phyloP scores from a whole-genome alignment of 1,140 invertebrate species.

The Onthophagus taurus region DNA sequence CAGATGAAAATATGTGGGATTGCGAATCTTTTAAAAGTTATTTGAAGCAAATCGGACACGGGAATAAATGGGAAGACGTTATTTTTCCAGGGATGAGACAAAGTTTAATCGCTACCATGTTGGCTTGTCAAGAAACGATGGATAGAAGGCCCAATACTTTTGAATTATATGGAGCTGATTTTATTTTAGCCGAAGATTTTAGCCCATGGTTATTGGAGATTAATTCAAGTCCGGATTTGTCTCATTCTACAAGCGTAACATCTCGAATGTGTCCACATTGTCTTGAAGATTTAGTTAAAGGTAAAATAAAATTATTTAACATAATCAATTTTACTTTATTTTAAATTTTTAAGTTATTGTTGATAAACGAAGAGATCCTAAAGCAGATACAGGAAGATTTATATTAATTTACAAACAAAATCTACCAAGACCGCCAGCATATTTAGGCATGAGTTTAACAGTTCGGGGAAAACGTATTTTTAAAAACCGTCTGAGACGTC shows the following conservation, averaged over 20 bases:
- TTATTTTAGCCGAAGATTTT: slow-evolving; percentile 83
- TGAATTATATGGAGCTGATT: slow-evolving; percentile 89
- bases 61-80: slow-evolving; percentile 64
- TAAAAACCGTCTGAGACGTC: slow-evolving; percentile 15
- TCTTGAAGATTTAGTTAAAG: slow-evolving; percentile 87
- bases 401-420: slow-evolving; percentile 72
- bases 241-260: slow-evolving; percentile 79
- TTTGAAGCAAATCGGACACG: slow-evolving; percentile 60
- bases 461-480: slow-evolving; percentile 50
- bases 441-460: slow-evolving; percentile 67
- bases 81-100: slow-evolving; percentile 88
- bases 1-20: slow-evolving; percentile 83
- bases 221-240: slow-evolving; percentile 87
- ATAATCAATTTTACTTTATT: too few relatives aligned
- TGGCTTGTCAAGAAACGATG: slow-evolving; percentile 79
- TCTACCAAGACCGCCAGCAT: slow-evolving; percentile 66
- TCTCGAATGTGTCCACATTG: slow-evolving; percentile 75
- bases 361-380: slow-evolving; percentile 67
- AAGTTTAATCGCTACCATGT: slow-evolving; percentile 74
- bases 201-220: slow-evolving; percentile 91
- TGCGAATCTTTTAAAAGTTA: slow-evolving; percentile 68
- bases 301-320: slow-evolving; percentile 46
- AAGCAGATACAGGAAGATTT: slow-evolving; percentile 76
- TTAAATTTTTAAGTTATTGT: slow-evolving; percentile 71
- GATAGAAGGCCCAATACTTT: slow-evolving; percentile 81